phyloP scores from a whole-genome alignment of 2,113 vertebrate species.

The Lethenteron reissneri region DNA sequence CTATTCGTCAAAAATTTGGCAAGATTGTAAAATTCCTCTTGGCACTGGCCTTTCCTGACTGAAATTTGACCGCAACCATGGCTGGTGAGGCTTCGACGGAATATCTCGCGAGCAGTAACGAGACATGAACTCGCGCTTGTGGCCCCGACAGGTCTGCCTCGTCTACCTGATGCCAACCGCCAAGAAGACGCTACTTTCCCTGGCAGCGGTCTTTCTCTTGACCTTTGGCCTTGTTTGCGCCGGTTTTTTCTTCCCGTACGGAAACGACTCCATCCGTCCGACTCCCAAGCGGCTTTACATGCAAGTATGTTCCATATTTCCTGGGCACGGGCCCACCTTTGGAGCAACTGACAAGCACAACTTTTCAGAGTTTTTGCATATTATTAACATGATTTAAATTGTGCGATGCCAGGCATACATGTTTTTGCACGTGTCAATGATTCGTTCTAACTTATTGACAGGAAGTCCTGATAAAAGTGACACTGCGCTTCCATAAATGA shows the following conservation, averaged over 20 bases:
- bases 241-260: conserved; percentile 70
- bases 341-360: no score
- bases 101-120: no score
- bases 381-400: no score
- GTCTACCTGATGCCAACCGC: conserved; percentile 62
- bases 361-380: no score
- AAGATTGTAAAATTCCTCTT: not conserved
- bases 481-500: no score
- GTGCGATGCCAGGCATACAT: no score
- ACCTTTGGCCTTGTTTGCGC: conserved; percentile 48
- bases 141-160: conserved; percentile 49
- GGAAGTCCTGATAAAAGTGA: no score
- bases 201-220: conserved; percentile 33
- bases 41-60: not conserved
- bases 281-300: conserved; percentile 70
- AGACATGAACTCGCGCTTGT: not conserved
- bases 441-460: no score
- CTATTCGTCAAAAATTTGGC: not conserved
- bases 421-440: no score
- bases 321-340: no score
- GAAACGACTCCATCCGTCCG: conserved; percentile 33
- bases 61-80: not conserved
- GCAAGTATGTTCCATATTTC: conserved; percentile 34
- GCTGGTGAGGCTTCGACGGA: no score
- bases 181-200: conserved; percentile 35